A percentile compares a stretch with the other conserved stretches of the same genome.
phyloP scores from a whole-genome alignment of 2,797 vertebrate species.

The Phrynocephalus guinanensis region DNA sequence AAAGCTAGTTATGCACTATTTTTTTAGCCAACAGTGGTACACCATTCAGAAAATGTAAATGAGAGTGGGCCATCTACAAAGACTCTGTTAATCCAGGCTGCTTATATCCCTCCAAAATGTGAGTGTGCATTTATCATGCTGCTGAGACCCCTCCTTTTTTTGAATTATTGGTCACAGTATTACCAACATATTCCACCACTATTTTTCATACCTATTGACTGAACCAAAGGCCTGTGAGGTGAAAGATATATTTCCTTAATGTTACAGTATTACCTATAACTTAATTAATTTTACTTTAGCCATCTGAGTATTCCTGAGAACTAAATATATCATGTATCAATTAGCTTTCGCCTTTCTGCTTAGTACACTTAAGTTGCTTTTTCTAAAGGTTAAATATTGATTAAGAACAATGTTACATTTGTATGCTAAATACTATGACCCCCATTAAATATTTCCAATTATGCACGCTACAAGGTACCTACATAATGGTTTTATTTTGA shows the following conservation, averaged over 20 bases:
- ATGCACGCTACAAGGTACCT: constrained; percentile 64
- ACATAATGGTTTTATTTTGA: constrained; percentile 32
- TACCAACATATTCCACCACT: constrained; percentile 56
- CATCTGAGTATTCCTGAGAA: constrained; percentile 71
- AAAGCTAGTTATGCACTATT: not conserved
- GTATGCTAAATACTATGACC: constrained; percentile 67
- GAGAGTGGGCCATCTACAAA: not conserved
- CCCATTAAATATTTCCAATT: constrained; percentile 64
- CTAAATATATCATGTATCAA: constrained; percentile 69
- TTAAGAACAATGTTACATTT: constrained; percentile 65
- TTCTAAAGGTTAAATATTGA: constrained; percentile 72
- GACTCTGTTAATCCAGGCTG: not conserved
- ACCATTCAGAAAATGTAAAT: not conserved
- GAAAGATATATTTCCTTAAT: constrained; percentile 66
- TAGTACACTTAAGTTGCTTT: constrained; percentile 66
- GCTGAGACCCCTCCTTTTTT: constrained; percentile 4
- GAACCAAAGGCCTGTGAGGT: constrained; percentile 67
- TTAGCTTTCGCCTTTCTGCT: constrained; percentile 69
- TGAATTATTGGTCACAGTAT: constrained; percentile 47
- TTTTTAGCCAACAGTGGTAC: not conserved
- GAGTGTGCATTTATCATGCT: constrained; percentile 3
- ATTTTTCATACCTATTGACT: constrained; percentile 66
- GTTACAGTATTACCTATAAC: constrained; percentile 73
- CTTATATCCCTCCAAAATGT: not conserved
- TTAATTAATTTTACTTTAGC: constrained; percentile 74